A percentile compares a stretch with the other conserved stretches of the same genome.
Evolutionary conservation across 2,888 invertebrate species (phyloP).

Genomic region (Palloptera scutellata): DNA sequence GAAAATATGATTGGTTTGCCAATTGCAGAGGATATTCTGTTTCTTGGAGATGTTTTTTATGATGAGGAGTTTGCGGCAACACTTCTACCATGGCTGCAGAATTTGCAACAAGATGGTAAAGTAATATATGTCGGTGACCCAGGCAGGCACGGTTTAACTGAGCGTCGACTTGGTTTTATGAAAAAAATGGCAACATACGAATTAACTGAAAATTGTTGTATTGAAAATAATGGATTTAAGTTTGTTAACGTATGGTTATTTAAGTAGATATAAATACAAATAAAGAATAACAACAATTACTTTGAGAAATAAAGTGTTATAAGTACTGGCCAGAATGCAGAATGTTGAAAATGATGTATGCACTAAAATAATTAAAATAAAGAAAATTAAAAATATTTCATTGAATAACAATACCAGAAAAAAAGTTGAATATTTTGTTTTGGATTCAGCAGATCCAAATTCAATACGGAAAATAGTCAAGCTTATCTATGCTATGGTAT

Average conservation of each 20-base stretch:
- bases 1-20: constrained; percentile 65
- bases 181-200: constrained; percentile 63
- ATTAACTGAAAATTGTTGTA: constrained; percentile 64
- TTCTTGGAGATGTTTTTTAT: constrained; percentile 78
- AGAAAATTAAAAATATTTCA: no score
- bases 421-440: no score
- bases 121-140: constrained; percentile 69
- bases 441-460: no score
- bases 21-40: constrained; percentile 66
- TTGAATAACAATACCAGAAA: no score
- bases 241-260: constrained; percentile 65
- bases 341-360: no score
- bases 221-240: constrained; percentile 69
- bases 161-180: constrained; percentile 59
- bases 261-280: neutral
- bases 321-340: no score
- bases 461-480: no score
- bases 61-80: constrained; percentile 68
- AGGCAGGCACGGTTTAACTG: constrained; percentile 68
- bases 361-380: no score
- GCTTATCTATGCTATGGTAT: no score
- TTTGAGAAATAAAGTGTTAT: no score
- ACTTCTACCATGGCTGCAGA: constrained; percentile 68
- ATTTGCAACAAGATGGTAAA: constrained; percentile 53
- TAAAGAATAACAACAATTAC: constrained; percentile 36